Evolutionary conservation across 2,797 vertebrate species (phyloP).

Genomic region (Lates japonicus): DNA sequence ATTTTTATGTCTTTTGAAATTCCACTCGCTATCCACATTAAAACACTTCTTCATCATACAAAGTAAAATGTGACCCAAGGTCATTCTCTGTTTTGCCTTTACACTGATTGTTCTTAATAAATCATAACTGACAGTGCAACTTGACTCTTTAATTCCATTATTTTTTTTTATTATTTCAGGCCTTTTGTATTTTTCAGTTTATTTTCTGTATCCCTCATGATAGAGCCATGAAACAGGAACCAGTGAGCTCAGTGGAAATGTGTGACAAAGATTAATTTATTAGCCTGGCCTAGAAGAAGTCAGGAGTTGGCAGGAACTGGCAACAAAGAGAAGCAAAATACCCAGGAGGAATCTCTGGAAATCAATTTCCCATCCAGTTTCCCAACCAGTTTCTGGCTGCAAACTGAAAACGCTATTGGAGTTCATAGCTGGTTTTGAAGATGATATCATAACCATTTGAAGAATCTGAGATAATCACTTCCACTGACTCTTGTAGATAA

Average conservation of each 20-base stretch:
- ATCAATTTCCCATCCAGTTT: constrained; percentile 31
- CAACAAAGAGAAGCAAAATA: constrained; percentile 16
- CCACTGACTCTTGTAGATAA: constrained; percentile 10
- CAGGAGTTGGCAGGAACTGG: constrained; percentile 26
- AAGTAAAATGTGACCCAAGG: neutral
- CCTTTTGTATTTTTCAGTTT: neutral
- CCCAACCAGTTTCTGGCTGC: constrained; percentile 14
- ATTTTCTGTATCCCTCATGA: neutral
- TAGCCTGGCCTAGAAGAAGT: constrained; percentile 34
- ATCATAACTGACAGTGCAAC: neutral
- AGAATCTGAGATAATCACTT: constrained; percentile 24
- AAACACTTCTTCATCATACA: neutral
- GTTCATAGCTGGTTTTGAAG: constrained; percentile 7
- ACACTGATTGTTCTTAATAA: constrained; percentile 1
- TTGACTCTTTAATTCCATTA: neutral
- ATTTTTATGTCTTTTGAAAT: neutral
- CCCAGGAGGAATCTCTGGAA: constrained; percentile 41
- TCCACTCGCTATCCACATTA: neutral
- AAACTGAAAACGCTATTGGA: constrained; percentile 27
- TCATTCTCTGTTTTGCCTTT: neutral
- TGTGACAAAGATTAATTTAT: constrained; percentile 51
- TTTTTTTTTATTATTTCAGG: neutral
- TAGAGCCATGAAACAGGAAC: constrained; percentile 29
- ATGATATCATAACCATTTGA: constrained; percentile 34
- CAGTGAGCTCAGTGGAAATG: neutral